phyloP scores from a whole-genome alignment of 2,888 invertebrate species.

The Leptodirus hochenwartii region DNA sequence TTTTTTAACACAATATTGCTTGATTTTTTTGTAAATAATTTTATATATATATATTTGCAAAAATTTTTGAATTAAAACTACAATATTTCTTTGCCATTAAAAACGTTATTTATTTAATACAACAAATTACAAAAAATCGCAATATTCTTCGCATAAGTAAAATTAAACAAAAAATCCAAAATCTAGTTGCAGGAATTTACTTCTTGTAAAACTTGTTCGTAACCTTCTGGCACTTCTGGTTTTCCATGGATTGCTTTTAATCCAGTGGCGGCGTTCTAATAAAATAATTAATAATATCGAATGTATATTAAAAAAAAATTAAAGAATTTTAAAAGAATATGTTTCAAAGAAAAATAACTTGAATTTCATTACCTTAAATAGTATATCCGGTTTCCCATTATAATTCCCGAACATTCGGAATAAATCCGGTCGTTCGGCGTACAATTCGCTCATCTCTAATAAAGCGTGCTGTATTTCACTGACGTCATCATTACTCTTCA shows the following conservation, averaged over 20 bases:
- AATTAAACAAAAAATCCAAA: too few relatives aligned
- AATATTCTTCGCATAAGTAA: too few relatives aligned
- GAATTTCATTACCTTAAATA: constrained; percentile 38
- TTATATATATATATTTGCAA: too few relatives aligned
- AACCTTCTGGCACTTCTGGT: constrained; percentile 18
- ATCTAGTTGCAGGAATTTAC: constrained; percentile 14
- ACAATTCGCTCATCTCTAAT: constrained; percentile 35
- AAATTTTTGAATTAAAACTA: too few relatives aligned
- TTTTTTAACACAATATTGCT: too few relatives aligned
- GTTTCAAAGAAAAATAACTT: too few relatives aligned
- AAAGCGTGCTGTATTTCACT: constrained; percentile 45
- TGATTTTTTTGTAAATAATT: too few relatives aligned
- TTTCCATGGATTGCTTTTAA: constrained; percentile 23
- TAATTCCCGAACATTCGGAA: constrained; percentile 47
- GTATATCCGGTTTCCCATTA: constrained; percentile 29
- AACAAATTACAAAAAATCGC: too few relatives aligned
- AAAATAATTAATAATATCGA: constrained; percentile 7
- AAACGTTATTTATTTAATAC: too few relatives aligned
- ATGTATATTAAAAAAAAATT: constrained; percentile 8
- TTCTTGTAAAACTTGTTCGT: constrained; percentile 15
- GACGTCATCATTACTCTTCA: constrained; percentile 23
- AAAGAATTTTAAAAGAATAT: constrained; percentile 5
- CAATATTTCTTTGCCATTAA: too few relatives aligned
- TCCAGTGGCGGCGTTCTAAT: constrained; percentile 28
- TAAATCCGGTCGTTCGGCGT: constrained; percentile 36